Evolutionary conservation across 2,888 invertebrate species (phyloP).

Genomic region (Hemicrepidius hirtus): DNA sequence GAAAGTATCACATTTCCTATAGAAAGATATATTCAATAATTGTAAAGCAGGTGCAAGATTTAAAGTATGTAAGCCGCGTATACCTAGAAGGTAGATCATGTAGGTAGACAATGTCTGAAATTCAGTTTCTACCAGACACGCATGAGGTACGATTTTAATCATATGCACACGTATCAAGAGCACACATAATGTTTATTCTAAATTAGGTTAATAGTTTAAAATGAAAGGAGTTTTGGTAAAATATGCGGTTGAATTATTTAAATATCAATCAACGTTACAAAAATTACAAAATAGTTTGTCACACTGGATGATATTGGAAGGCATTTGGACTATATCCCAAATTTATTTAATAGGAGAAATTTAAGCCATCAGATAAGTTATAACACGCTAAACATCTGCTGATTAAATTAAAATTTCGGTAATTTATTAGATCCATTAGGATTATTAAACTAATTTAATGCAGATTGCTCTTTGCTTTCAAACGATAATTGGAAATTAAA

Average conservation of each 20-base stretch:
- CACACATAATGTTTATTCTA: neutral
- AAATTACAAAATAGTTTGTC: neutral
- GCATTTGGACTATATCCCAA: too few relatives aligned
- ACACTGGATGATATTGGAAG: too few relatives aligned
- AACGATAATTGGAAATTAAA: too few relatives aligned
- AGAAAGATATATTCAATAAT: neutral
- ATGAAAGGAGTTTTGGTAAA: slow-evolving; percentile 10
- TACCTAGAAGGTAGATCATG: neutral
- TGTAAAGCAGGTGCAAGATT: neutral
- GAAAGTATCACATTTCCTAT: too few relatives aligned
- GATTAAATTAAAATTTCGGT: too few relatives aligned
- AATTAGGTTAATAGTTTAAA: slow-evolving; percentile 19
- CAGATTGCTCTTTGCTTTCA: too few relatives aligned
- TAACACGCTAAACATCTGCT: too few relatives aligned
- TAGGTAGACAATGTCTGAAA: neutral
- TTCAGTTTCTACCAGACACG: slow-evolving; percentile 18
- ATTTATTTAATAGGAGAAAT: too few relatives aligned
- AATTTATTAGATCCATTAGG: too few relatives aligned
- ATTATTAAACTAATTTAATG: too few relatives aligned
- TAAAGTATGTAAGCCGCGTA: neutral
- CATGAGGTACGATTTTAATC: slow-evolving; percentile 17
- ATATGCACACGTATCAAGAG: slow-evolving; percentile 26
- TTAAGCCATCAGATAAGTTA: too few relatives aligned
- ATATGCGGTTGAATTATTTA: neutral
- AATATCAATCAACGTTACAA: neutral